A percentile compares a stretch with the other conserved stretches of the same genome.
These are phyloP conservation scores for Glossosoma conforme DNA, from an alignment of 1,140 invertebrate genomes.

Conservation along the genomic window DNA sequence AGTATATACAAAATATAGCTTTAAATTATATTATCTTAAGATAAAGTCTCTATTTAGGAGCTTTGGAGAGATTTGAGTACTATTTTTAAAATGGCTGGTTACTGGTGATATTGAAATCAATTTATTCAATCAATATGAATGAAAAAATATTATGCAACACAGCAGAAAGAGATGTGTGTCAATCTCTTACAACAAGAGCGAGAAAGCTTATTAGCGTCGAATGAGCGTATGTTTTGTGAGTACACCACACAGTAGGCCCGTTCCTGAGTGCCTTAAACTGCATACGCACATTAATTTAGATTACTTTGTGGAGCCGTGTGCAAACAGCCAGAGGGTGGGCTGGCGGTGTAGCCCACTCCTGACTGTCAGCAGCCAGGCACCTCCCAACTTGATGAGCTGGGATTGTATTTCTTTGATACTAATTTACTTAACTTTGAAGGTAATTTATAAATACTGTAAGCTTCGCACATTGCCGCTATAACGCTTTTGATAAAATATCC, in stretches of 20 bases:
- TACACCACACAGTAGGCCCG: too few relatives aligned
- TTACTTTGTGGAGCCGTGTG: slow-evolving; percentile 19
- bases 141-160: not conserved
- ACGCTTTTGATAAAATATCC: too few relatives aligned
- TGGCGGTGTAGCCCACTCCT: not conserved
- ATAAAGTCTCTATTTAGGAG: too few relatives aligned
- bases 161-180: not conserved
- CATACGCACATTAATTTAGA: slow-evolving; percentile 24
- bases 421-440: not conserved
- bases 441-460: not conserved
- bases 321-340: slow-evolving; percentile 7
- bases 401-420: not conserved
- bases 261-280: slow-evolving; percentile 11
- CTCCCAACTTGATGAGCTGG: not conserved
- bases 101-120: too few relatives aligned
- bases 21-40: too few relatives aligned
- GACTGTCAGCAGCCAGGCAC: not conserved
- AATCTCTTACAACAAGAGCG: too few relatives aligned
- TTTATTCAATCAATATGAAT: too few relatives aligned
- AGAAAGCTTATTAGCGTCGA: too few relatives aligned
- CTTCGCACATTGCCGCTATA: too few relatives aligned
- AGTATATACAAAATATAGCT: too few relatives aligned
- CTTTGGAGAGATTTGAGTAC: too few relatives aligned
- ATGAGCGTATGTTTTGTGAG: too few relatives aligned
- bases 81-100: not conserved